Evolutionary conservation across 2,113 vertebrate species (phyloP).

Genomic region (human): GRCh38 chr13:109738501-109739000

Average conservation of each 20-base stretch:
- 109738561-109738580: background rate
- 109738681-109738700: background rate
- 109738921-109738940: too few relatives aligned
- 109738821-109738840: accelerated
- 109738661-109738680: background rate
- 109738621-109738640: accelerated
- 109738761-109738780: background rate
- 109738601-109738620: accelerated
- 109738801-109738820: background rate
- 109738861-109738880: background rate
- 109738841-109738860: background rate
- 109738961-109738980: too few relatives aligned
- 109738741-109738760: background rate
- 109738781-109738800: accelerated
- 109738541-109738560: background rate
- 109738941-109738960: too few relatives aligned
- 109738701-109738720: background rate
- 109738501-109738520: background rate
- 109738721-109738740: background rate
- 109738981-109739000: too few relatives aligned
- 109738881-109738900: background rate
- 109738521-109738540: too few relatives aligned
- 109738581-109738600: background rate
- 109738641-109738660: background rate
- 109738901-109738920: background rate